phyloP scores from a whole-genome alignment of 2,113 vertebrate genomes.

The Capreolus pygargus region DNA sequence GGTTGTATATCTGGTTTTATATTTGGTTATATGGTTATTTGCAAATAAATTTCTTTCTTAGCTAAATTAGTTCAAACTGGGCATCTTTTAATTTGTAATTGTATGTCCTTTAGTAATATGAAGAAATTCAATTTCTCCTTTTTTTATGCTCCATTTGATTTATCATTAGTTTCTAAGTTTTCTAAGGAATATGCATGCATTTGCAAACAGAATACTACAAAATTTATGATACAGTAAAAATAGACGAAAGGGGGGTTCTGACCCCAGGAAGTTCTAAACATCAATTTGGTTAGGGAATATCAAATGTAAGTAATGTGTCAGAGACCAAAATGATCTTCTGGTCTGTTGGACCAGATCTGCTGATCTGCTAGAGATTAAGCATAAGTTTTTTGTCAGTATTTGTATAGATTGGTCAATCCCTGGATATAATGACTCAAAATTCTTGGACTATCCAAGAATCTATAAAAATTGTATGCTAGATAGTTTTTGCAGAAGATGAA shows the following conservation, averaged over 20 bases:
- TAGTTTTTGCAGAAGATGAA: not conserved
- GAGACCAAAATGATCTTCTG: not conserved
- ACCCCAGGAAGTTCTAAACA: not conserved
- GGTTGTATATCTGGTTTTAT: not conserved
- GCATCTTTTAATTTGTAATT: not conserved
- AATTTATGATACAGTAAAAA: not conserved
- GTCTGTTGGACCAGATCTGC: not conserved
- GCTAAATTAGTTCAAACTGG: not conserved
- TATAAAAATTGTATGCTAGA: not conserved
- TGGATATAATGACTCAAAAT: not conserved
- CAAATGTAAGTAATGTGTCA: not conserved
- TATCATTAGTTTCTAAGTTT: not conserved
- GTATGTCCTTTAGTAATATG: not conserved
- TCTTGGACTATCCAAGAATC: not conserved
- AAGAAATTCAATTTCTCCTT: not conserved
- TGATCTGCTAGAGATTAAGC: not conserved
- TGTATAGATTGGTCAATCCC: not conserved
- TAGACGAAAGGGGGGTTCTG: not conserved
- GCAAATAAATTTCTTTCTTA: not conserved
- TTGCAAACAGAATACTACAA: not conserved
- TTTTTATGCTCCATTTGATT: not conserved
- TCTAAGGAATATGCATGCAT: not conserved
- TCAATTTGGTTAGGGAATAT: not conserved
- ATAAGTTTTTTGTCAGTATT: not conserved
- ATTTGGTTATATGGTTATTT: not conserved